Conservation (phyloP, 2,113 vertebrate species). For the Sorex araneus region DNA sequence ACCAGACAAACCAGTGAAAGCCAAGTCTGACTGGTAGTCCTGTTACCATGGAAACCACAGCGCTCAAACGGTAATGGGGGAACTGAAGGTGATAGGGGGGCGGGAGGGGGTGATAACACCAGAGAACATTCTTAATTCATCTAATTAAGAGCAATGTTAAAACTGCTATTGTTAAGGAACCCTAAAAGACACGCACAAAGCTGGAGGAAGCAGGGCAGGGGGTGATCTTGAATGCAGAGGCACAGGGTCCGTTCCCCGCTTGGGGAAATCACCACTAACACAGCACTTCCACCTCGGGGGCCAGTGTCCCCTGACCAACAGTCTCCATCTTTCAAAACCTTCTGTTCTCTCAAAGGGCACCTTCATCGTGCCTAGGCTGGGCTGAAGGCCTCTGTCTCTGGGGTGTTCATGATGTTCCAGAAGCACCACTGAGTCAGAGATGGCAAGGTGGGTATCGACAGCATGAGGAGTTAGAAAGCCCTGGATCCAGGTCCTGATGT, state of each 20-base stretch:
- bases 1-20: conserved; percentile 53
- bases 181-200: conserved; percentile 67
- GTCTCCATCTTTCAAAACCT: conserved; percentile 4
- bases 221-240: conserved; percentile 44
- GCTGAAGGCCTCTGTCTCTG: background rate
- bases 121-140: conserved; percentile 83
- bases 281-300: conserved; percentile 40
- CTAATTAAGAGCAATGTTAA: conserved; percentile 82
- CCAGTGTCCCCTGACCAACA: background rate
- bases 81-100: conserved; percentile 81
- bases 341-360: background rate
- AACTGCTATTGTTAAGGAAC: conserved; percentile 81
- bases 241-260: conserved; percentile 13
- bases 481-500: background rate
- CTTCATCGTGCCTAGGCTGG: background rate
- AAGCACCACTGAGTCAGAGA: conserved; percentile 26
- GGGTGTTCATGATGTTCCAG: background rate
- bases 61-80: conserved; percentile 69
- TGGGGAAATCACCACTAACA: conserved; percentile 53
- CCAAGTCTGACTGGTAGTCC: conserved; percentile 55
- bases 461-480: background rate
- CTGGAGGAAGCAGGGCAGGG: conserved; percentile 65
- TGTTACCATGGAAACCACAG: conserved; percentile 86
- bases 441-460: too few relatives aligned
- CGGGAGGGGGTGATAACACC: conserved; percentile 70